phyloP scores from a whole-genome alignment of 2,888 invertebrate genomes.

The Acleris cristana region DNA sequence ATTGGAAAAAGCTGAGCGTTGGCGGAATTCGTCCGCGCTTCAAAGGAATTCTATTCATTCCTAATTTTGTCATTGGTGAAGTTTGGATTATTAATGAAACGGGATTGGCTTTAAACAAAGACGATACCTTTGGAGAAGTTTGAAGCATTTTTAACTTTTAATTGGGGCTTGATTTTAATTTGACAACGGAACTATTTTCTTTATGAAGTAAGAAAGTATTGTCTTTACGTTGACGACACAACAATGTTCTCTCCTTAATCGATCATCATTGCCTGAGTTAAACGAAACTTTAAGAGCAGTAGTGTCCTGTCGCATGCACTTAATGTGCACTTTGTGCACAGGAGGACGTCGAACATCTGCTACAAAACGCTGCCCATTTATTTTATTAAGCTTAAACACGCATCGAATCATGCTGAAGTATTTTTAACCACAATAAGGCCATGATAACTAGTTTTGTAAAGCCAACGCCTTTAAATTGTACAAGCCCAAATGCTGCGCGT shows the following conservation, averaged over 20 bases:
- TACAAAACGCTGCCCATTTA: conserved; percentile 3
- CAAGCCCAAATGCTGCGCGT: background rate
- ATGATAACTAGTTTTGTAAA: conserved; percentile 17
- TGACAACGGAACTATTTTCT: too few species aligned
- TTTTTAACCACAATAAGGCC: conserved; percentile 16
- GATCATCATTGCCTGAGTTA: background rate
- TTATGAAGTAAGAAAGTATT: background rate
- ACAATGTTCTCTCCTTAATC: background rate
- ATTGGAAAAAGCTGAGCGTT: conserved; percentile 17
- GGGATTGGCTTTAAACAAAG: conserved; percentile 6
- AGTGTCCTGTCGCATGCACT: background rate
- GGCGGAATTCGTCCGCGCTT: conserved; percentile 13
- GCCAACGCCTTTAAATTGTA: conserved; percentile 4
- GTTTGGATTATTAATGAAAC: conserved; percentile 29
- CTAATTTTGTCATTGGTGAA: conserved; percentile 24
- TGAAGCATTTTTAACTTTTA: background rate
- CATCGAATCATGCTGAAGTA: conserved; percentile 20
- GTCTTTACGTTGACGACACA: background rate
- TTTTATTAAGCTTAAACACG: conserved; percentile 22
- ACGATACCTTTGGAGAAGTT: conserved; percentile 6
- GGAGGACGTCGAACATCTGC: conserved; percentile 2
- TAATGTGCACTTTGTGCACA: background rate
- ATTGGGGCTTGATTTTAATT: too few species aligned
- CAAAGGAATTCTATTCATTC: conserved; percentile 19
- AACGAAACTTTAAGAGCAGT: background rate